Conservation (phyloP, 1,140 invertebrate genomes). For the Drosophila biarmipes region DNA sequence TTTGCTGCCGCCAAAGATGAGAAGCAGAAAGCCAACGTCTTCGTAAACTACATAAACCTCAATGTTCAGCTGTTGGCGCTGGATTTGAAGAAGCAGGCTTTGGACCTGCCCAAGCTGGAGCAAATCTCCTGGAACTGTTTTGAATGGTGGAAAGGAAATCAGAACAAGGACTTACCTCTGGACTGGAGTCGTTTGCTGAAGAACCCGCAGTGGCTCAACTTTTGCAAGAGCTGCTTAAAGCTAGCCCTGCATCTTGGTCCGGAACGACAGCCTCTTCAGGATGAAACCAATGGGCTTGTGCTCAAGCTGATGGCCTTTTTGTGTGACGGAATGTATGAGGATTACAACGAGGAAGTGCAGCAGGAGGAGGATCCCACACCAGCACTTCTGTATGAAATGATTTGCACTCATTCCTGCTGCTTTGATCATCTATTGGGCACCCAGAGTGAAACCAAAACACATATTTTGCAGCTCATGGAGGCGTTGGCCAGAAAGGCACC, state of each 20-base stretch:
- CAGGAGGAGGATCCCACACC: slow-evolving; percentile 27
- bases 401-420: slow-evolving; percentile 90
- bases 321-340: slow-evolving; percentile 86
- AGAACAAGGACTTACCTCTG: slow-evolving; percentile 4
- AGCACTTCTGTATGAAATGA: slow-evolving; percentile 88
- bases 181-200: slow-evolving; percentile 84
- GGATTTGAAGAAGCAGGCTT: slow-evolving; percentile 86
- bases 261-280: slow-evolving; percentile 71
- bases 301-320: slow-evolving; percentile 86
- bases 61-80: slow-evolving; percentile 86
- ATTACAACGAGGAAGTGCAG: slow-evolving; percentile 38
- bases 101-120: slow-evolving; percentile 63
- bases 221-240: slow-evolving; percentile 88
- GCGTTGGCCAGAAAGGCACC: slow-evolving; percentile 87
- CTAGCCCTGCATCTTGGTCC: slow-evolving; percentile 86
- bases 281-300: slow-evolving; percentile 76
- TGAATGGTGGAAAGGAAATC: slow-evolving; percentile 76
- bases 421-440: slow-evolving; percentile 85
- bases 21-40: slow-evolving; percentile 82
- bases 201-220: slow-evolving; percentile 88
- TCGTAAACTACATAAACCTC: slow-evolving; percentile 86
- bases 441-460: slow-evolving; percentile 85
- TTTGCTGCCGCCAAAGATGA: slow-evolving; percentile 54
- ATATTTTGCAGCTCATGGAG: slow-evolving; percentile 87
- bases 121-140: slow-evolving; percentile 65